These are phyloP conservation scores for Muscicapa adusta DNA, from an alignment of 2,113 vertebrate species.

Conservation along the genomic window DNA sequence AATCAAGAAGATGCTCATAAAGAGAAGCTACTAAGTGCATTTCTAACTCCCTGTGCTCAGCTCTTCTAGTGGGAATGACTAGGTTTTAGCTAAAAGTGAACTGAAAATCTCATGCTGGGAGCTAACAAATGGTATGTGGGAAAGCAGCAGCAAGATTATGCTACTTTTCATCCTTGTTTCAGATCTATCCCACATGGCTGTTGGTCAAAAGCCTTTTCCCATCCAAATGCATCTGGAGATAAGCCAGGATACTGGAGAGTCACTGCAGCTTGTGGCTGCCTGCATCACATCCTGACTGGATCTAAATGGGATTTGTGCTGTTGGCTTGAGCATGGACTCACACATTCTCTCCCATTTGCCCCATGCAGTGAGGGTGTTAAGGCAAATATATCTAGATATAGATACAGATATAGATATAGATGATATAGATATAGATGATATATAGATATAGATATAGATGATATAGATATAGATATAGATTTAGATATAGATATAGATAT, in stretches of 20 bases:
- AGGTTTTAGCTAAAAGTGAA: background rate
- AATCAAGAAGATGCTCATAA: background rate
- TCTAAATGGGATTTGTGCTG: background rate
- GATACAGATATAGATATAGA: no score
- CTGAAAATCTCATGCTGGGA: background rate
- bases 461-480: no score
- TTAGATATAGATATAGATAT: no score
- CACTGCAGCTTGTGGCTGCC: background rate
- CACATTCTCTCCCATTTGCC: background rate
- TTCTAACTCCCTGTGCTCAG: background rate
- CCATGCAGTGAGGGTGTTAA: background rate
- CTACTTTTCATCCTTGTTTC: background rate
- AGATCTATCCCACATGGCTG: conserved; percentile 6
- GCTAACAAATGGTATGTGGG: background rate
- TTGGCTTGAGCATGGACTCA: background rate
- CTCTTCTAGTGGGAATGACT: background rate
- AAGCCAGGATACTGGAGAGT: background rate
- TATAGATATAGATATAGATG: no score
- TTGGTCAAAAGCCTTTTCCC: conserved; percentile 6
- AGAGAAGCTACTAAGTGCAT: background rate
- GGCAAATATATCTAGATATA: background rate
- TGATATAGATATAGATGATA: no score
- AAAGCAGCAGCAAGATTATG: background rate
- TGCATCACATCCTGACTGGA: background rate
- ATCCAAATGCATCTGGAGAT: background rate